A percentile compares a stretch with the other conserved stretches of the same genome.
phyloP scores from a whole-genome alignment of 1,140 invertebrate species.

The Dolichoris vasculosae region DNA sequence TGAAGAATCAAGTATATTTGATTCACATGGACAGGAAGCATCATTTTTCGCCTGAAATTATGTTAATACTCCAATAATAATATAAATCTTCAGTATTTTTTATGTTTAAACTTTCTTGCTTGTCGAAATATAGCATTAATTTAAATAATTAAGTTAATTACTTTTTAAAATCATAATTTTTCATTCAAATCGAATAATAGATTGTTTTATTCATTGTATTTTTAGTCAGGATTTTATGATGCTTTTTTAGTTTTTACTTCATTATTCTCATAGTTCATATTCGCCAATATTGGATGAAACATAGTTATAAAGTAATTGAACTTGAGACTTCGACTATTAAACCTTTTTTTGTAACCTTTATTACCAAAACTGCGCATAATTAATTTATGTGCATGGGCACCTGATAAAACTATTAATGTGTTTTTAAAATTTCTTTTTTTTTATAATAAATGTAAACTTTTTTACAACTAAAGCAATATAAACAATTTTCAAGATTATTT shows the following conservation, averaged over 20 bases:
- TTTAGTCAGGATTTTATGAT: not conserved
- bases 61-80: too few relatives aligned
- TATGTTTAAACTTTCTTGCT: too few relatives aligned
- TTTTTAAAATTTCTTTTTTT: too few relatives aligned
- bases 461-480: too few relatives aligned
- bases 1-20: too few relatives aligned
- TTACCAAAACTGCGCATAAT: not conserved
- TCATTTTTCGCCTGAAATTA: too few relatives aligned
- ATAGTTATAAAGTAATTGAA: not conserved
- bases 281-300: not conserved
- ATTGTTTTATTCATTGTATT: not conserved
- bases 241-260: not conserved
- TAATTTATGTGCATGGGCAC: not conserved
- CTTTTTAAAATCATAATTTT: not conserved
- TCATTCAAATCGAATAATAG: not conserved
- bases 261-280: not conserved
- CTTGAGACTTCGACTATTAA: not conserved
- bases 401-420: not conserved
- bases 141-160: too few relatives aligned
- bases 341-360: not conserved
- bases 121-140: too few relatives aligned
- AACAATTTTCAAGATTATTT: too few relatives aligned
- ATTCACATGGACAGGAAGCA: too few relatives aligned
- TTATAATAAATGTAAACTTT: too few relatives aligned
- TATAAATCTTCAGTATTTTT: too few relatives aligned